Evolutionary conservation across 1,140 invertebrate species (phyloP).

Genomic region (Atta colombica): DNA sequence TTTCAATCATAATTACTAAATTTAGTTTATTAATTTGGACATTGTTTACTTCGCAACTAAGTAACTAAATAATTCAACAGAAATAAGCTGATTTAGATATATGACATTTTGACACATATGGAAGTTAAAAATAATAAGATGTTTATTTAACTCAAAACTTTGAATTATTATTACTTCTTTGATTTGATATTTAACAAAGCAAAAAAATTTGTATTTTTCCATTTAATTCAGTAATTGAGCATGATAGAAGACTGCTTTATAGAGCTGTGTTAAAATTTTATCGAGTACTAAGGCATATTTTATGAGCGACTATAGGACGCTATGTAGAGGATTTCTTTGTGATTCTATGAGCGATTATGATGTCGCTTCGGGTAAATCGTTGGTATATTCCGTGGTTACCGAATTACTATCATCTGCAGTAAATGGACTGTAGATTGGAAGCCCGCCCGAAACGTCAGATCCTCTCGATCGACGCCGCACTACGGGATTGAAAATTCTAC

Average conservation of each 20-base stretch:
- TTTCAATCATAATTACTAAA: no score
- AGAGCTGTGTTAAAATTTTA: slow-evolving; percentile 21
- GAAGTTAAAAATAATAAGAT: no score
- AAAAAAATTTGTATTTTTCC: no score
- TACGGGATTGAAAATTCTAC: slow-evolving; percentile 38
- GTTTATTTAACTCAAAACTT: no score
- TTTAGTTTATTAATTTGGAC: no score
- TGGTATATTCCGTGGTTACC: slow-evolving; percentile 42
- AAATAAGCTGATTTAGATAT: no score
- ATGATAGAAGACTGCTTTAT: not conserved
- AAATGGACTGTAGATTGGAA: slow-evolving; percentile 61
- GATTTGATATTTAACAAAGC: no score
- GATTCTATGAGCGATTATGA: slow-evolving; percentile 48
- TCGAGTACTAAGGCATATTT: not conserved
- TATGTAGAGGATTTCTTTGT: slow-evolving; percentile 48
- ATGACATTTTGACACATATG: no score
- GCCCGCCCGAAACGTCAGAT: slow-evolving; percentile 9
- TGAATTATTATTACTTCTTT: no score
- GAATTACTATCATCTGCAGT: slow-evolving; percentile 58
- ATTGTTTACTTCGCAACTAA: no score
- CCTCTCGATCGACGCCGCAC: slow-evolving; percentile 39
- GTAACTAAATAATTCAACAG: no score
- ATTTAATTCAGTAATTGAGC: not conserved
- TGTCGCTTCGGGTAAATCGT: slow-evolving; percentile 20
- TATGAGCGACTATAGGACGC: not conserved